phyloP scores from a whole-genome alignment of 2,888 invertebrate genomes.

The Lithophane leautieri region DNA sequence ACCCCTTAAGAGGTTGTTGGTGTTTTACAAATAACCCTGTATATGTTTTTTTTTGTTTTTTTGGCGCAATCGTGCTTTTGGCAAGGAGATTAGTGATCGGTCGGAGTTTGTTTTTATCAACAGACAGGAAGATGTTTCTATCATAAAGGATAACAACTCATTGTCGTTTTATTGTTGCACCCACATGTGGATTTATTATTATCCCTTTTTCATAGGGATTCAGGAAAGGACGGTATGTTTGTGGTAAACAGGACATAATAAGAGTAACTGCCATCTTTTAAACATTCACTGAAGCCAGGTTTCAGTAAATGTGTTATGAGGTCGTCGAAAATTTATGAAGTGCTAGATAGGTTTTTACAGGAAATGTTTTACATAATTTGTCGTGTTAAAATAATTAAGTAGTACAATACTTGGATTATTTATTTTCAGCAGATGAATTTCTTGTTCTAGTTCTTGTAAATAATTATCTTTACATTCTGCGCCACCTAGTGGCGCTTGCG shows the following conservation, averaged over 20 bases:
- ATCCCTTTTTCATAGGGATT: not conserved
- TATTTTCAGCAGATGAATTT: not conserved
- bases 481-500: slow-evolving; percentile 27
- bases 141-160: not conserved
- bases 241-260: not conserved
- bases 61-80: not conserved
- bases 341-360: too few species aligned
- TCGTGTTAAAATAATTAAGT: too few species aligned
- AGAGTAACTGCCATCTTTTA: slow-evolving; percentile 31
- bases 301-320: not conserved
- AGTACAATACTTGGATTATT: not conserved
- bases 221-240: not conserved
- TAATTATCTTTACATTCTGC: not conserved
- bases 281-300: not conserved
- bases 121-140: too few species aligned
- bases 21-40: too few species aligned
- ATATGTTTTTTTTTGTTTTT: not conserved
- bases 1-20: too few species aligned
- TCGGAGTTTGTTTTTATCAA: not conserved
- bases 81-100: not conserved
- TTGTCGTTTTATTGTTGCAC: not conserved
- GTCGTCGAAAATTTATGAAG: not conserved
- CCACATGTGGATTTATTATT: not conserved
- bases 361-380: not conserved
- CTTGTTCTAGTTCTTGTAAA: not conserved